phyloP scores from a whole-genome alignment of 2,888 invertebrate genomes.

The Leptopterna dolabrata region DNA sequence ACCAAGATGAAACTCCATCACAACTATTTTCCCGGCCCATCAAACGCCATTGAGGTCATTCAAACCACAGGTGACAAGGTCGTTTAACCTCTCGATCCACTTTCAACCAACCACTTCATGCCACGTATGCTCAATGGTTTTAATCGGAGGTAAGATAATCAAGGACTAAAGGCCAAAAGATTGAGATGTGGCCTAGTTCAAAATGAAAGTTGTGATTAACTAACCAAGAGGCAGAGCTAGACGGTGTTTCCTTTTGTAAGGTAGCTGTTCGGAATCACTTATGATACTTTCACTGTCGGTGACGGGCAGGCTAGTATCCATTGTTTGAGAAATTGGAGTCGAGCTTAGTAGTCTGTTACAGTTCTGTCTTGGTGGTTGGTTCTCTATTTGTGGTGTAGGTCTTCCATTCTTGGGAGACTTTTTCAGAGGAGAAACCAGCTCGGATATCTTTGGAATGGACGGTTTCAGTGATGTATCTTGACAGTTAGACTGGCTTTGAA shows the following conservation, averaged over 20 bases:
- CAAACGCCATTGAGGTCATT: no score
- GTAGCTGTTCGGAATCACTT: background rate
- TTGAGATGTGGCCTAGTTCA: no score
- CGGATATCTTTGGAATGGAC: background rate
- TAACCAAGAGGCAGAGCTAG: background rate
- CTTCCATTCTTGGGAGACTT: background rate
- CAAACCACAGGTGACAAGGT: no score
- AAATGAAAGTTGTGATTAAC: background rate
- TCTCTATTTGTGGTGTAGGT: background rate
- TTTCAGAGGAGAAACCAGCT: background rate
- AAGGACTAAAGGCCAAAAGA: no score
- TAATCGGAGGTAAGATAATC: no score
- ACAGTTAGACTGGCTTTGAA: background rate
- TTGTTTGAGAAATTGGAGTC: background rate
- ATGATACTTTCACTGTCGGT: conserved; percentile 1
- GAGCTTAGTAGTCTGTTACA: background rate
- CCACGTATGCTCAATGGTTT: no score
- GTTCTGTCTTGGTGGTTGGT: background rate
- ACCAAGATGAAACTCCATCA: no score
- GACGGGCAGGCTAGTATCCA: background rate
- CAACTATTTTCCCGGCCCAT: no score
- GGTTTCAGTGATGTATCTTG: background rate
- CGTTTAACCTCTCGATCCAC: no score
- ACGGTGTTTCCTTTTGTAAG: background rate
- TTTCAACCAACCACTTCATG: no score